Evolutionary conservation across 2,113 vertebrate species (phyloP).

Genomic region (Centrocercus urophasianus): DNA sequence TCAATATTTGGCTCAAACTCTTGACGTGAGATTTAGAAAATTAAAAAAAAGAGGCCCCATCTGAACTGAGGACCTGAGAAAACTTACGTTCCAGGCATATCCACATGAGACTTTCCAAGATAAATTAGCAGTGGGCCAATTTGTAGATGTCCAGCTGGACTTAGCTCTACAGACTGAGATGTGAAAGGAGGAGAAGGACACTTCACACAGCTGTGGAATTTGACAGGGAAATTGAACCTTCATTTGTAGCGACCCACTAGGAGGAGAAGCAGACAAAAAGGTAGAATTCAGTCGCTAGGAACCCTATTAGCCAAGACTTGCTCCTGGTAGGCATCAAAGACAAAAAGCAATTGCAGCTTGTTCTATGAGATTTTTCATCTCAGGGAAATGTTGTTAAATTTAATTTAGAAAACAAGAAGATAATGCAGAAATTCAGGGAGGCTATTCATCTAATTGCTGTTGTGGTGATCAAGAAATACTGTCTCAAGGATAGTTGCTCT

Average conservation of each 20-base stretch:
- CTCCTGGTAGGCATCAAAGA: conserved; percentile 39
- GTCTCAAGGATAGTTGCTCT: neutral
- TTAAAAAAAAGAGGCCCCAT: neutral
- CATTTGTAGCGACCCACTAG: neutral
- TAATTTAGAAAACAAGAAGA: neutral
- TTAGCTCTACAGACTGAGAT: neutral
- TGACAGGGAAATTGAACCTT: neutral
- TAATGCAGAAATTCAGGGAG: conserved; percentile 1
- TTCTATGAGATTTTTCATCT: neutral
- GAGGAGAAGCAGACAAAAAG: neutral
- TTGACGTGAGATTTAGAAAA: neutral
- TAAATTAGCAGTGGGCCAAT: neutral
- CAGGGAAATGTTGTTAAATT: neutral
- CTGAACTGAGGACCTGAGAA: conserved; percentile 51
- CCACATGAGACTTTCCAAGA: conserved; percentile 28
- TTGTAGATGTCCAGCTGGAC: neutral
- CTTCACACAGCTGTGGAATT: conserved; percentile 33
- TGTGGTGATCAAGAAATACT: neutral
- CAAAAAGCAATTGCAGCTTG: neutral
- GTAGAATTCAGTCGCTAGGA: conserved; percentile 35
- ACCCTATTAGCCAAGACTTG: neutral
- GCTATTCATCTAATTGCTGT: conserved; percentile 12
- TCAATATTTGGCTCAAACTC: conserved; percentile 37
- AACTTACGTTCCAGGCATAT: conserved; percentile 9
- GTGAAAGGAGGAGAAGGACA: conserved; percentile 1